These are phyloP conservation scores for Allophyes oxyacanthae DNA, from an alignment of 2,888 invertebrate genomes.

Conservation along the genomic window DNA sequence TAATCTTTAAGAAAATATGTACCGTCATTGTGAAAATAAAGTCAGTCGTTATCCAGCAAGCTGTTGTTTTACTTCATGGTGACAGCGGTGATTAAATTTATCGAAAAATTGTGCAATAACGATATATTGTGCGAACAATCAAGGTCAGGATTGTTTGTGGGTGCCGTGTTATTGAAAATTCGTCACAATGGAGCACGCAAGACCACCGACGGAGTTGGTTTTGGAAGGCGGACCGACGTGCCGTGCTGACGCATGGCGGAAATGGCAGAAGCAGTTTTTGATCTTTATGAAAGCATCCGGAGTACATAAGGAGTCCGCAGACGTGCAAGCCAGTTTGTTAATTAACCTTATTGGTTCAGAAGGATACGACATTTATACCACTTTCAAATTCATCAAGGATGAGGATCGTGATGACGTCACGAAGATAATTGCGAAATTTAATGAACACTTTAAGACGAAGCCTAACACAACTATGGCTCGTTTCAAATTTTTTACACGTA, in stretches of 20 bases:
- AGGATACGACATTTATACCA: conserved; percentile 6
- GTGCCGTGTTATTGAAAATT: too few species aligned
- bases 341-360: conserved; percentile 7
- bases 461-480: too few species aligned
- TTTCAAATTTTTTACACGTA: too few species aligned
- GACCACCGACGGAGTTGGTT: conserved; percentile 7
- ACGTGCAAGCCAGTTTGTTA: conserved; percentile 9
- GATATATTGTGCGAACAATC: too few species aligned
- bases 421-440: background rate
- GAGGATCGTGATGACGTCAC: conserved; percentile 4
- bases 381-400: conserved; percentile 4
- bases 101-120: background rate
- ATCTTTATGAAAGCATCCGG: conserved; percentile 11
- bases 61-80: conserved; percentile 1
- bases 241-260: conserved; percentile 6
- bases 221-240: conserved; percentile 5
- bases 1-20: too few species aligned
- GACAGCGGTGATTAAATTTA: conserved; percentile 2
- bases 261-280: conserved; percentile 5
- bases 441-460: background rate
- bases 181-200: conserved; percentile 10
- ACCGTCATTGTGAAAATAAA: too few species aligned
- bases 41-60: too few species aligned
- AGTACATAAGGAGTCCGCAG: conserved; percentile 1
- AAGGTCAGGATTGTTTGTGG: too few species aligned